These are phyloP conservation scores for Nineta flava DNA, from an alignment of 2,888 invertebrate species.

Conservation along the genomic window DNA sequence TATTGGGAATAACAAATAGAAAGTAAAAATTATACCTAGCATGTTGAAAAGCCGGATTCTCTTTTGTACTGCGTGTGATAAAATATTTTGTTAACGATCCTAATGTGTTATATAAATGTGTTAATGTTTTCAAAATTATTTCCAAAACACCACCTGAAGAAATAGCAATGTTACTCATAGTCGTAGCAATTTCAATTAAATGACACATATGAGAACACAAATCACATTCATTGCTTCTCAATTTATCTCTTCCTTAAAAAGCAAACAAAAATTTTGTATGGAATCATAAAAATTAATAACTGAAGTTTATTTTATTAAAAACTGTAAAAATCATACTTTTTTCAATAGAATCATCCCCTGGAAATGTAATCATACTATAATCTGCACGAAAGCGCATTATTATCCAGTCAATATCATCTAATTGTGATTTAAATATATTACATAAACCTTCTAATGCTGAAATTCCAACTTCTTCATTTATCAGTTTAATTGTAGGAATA, in stretches of 20 bases:
- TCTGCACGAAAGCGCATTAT: conserved; percentile 26
- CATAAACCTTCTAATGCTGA: conserved; percentile 26
- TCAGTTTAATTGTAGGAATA: conserved; percentile 22
- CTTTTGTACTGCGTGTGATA: conserved; percentile 28
- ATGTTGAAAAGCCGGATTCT: conserved; percentile 31
- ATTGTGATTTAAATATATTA: conserved; percentile 22
- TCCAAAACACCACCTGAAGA: conserved; percentile 37
- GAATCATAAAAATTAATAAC: not conserved
- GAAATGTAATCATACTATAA: conserved; percentile 20
- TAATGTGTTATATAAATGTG: conserved; percentile 35
- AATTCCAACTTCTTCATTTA: conserved; percentile 23
- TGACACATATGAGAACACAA: conserved; percentile 40
- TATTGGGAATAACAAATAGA: no score
- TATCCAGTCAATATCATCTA: conserved; percentile 28
- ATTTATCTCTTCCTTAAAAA: conserved; percentile 24
- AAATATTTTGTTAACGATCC: conserved; percentile 43
- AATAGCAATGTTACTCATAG: conserved; percentile 32
- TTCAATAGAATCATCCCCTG: conserved; percentile 19
- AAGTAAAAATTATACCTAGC: conserved; percentile 26
- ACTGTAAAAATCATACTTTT: conserved; percentile 18
- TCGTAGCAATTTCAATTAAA: conserved; percentile 32
- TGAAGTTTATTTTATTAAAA: not conserved
- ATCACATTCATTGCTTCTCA: conserved; percentile 36
- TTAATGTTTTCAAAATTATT: conserved; percentile 35
- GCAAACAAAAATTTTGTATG: not conserved